Percentiles rank a stretch among this genome's conserved stretches.
These are phyloP conservation scores for Notolepis coatsorum DNA, from an alignment of 2,797 vertebrate genomes.

Conservation along the genomic window DNA sequence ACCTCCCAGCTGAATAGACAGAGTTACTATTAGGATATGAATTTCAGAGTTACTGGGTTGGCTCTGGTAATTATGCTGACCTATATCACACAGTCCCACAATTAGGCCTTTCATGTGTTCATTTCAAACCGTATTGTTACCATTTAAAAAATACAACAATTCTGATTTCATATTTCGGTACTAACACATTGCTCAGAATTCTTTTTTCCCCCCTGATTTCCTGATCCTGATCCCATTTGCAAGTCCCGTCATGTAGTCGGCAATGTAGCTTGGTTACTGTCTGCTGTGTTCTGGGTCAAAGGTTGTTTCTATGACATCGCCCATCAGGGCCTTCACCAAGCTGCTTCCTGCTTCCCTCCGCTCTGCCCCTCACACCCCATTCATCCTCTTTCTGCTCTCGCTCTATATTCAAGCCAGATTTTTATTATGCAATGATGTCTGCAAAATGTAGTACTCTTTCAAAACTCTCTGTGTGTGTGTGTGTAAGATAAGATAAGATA, in stretches of 20 bases:
- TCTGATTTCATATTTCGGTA: too few relatives aligned
- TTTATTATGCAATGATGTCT: not conserved
- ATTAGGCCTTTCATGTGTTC: too few relatives aligned
- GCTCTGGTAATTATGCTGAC: too few relatives aligned
- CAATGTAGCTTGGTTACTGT: constrained; percentile 21
- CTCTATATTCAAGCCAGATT: not conserved
- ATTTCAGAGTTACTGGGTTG: too few relatives aligned
- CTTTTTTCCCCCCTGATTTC: too few relatives aligned
- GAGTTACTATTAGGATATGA: too few relatives aligned
- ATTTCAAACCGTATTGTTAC: too few relatives aligned
- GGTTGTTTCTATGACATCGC: not conserved
- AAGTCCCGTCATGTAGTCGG: constrained; percentile 32
- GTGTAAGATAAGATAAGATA: not conserved
- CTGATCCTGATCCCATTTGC: too few relatives aligned
- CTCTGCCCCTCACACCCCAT: constrained; percentile 40
- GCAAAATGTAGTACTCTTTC: constrained; percentile 2
- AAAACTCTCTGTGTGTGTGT: not conserved
- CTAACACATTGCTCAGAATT: too few relatives aligned
- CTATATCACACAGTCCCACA: too few relatives aligned
- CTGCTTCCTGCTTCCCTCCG: constrained; percentile 31
- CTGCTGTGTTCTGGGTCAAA: constrained; percentile 19
- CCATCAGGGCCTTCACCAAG: not conserved
- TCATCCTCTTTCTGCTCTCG: constrained; percentile 23
- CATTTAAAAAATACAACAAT: too few relatives aligned
- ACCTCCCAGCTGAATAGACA: too few relatives aligned